These are phyloP conservation scores for Danionella cerebrum DNA, from an alignment of 2,113 vertebrate species.

Conservation along the genomic window DNA sequence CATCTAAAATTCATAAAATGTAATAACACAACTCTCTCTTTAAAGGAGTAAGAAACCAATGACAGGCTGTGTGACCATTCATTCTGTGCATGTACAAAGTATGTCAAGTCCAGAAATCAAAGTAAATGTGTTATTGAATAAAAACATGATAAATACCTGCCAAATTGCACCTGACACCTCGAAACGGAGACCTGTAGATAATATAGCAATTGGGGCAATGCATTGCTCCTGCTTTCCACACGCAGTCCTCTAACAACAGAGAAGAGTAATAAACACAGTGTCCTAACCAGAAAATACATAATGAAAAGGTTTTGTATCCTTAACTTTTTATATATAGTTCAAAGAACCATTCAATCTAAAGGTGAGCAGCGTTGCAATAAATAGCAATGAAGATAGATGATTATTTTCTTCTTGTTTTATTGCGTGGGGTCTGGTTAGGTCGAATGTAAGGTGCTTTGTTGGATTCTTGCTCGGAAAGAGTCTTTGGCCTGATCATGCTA, in stretches of 20 bases:
- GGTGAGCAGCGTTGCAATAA: neutral
- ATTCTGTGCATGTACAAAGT: neutral
- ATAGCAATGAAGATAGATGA: neutral
- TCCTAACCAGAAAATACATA: constrained; percentile 14
- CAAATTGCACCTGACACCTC: constrained; percentile 14
- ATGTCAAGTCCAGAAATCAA: neutral
- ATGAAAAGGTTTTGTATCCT: no score
- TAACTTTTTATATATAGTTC: no score
- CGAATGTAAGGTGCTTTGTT: constrained; percentile 34
- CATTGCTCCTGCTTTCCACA: neutral
- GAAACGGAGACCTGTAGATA: neutral
- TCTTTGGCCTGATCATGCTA: constrained; percentile 50
- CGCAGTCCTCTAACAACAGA: neutral
- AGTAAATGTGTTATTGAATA: constrained; percentile 5
- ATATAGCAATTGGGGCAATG: neutral
- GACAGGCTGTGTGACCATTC: constrained; percentile 2
- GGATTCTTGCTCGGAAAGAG: neutral
- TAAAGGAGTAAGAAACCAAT: no score
- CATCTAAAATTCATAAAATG: no score
- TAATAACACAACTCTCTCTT: no score
- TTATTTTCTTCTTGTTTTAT: neutral
- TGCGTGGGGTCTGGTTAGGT: neutral
- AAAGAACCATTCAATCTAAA: neutral
- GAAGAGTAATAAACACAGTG: neutral
- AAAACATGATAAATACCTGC: neutral